These are phyloP conservation scores for Clarias macrocephalus DNA, from an alignment of 2,113 vertebrate genomes.

Conservation along the genomic window DNA sequence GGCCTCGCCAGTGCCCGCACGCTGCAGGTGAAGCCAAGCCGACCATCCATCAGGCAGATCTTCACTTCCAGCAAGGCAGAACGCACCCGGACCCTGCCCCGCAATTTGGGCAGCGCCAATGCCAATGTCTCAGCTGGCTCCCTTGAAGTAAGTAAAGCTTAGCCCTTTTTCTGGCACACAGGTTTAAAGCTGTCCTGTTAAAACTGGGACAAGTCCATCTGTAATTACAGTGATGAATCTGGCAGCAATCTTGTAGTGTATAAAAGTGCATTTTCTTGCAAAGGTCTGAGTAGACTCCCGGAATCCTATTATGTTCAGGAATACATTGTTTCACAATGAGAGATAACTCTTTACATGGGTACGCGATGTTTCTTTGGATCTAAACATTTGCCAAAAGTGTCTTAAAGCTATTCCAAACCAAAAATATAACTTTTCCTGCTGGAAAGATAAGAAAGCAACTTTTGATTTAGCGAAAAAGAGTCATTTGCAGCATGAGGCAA, in stretches of 20 bases:
- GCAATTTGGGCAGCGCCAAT: constrained; percentile 88
- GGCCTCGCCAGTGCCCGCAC: constrained; percentile 78
- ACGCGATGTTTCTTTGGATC: background rate
- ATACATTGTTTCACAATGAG: background rate
- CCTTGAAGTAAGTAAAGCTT: constrained; percentile 85
- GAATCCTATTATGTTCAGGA: background rate
- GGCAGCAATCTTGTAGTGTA: background rate
- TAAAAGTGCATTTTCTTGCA: background rate
- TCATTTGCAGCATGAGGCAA: background rate
- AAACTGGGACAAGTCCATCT: constrained; percentile 11
- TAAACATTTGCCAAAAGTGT: background rate
- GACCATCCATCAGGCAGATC: constrained; percentile 88
- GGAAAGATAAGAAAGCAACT: background rate
- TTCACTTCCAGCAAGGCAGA: constrained; percentile 85
- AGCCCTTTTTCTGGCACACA: background rate
- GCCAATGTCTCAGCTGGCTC: constrained; percentile 90
- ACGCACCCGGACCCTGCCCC: constrained; percentile 95
- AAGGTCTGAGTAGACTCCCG: background rate
- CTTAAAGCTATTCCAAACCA: background rate
- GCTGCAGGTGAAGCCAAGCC: constrained; percentile 88
- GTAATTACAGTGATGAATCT: background rate
- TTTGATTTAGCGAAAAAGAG: background rate
- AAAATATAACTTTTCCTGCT: background rate
- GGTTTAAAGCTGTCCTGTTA: background rate
- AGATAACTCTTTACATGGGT: background rate